These are phyloP conservation scores for Darevskia nairensis DNA, from an alignment of 2,797 vertebrate genomes.

Conservation along the genomic window DNA sequence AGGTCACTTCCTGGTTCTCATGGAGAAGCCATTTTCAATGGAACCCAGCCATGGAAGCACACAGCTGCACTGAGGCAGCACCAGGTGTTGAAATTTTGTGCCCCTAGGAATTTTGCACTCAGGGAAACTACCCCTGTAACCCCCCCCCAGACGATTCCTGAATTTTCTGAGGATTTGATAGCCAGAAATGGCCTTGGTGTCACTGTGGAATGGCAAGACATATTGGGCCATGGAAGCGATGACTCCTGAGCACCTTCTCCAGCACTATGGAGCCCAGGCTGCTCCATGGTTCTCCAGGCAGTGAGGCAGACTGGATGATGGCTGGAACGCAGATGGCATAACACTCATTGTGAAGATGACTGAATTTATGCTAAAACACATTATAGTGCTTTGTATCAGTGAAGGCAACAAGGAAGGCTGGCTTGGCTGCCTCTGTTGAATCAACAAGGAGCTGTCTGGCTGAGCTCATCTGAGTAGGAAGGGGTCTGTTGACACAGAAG, in stretches of 20 bases:
- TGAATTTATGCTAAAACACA: not conserved
- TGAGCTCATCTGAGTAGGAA: no score
- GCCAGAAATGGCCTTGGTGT: not conserved
- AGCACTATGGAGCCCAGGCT: not conserved
- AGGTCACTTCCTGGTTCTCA: no score
- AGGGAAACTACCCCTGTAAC: no score
- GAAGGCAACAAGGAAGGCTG: no score
- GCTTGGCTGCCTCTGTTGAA: no score
- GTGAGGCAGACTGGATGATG: not conserved
- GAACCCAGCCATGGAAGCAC: no score
- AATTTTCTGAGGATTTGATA: not conserved
- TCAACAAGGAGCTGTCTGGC: no score
- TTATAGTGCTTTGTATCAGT: no score
- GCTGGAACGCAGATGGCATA: not conserved
- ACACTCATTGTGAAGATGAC: not conserved
- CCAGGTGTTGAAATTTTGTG: not conserved
- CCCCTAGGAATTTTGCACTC: not conserved
- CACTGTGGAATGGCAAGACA: not conserved
- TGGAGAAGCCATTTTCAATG: no score
- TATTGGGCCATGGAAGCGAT: not conserved
- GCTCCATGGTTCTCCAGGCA: not conserved
- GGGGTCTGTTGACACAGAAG: no score
- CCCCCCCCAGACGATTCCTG: not conserved
- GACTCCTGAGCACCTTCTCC: not conserved
- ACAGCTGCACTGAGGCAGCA: no score